A percentile compares a stretch with the other conserved stretches of the same genome.
Conservation (phyloP, 2,888 invertebrate species). For the Chironomus tentans region DNA sequence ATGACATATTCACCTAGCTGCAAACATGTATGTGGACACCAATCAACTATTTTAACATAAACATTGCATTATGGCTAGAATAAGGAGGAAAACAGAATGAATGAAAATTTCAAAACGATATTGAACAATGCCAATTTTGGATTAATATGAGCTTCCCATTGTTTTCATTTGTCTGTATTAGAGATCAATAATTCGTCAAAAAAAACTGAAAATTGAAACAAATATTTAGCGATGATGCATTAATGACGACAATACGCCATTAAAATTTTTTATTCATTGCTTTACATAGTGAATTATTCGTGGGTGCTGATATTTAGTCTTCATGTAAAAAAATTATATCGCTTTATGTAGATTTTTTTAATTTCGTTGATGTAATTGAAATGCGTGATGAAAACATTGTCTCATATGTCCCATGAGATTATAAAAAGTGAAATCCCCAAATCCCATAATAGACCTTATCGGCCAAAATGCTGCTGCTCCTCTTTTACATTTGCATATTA, state of each 20-base stretch:
- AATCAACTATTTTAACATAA: too few relatives aligned
- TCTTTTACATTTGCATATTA: background rate
- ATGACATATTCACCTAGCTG: background rate
- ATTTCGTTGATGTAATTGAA: background rate
- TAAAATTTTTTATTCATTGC: background rate
- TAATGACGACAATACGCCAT: background rate
- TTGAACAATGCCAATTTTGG: background rate
- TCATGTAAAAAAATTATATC: background rate
- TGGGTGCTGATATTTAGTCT: background rate
- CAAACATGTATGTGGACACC: too few relatives aligned
- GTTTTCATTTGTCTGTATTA: background rate
- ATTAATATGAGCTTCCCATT: background rate
- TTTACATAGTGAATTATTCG: background rate
- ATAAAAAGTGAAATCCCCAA: background rate
- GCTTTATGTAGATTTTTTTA: background rate
- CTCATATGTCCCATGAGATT: background rate
- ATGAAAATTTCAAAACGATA: background rate
- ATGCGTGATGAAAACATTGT: background rate
- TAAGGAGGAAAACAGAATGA: background rate
- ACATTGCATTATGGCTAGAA: too few relatives aligned
- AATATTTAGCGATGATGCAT: background rate
- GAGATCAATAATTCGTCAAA: background rate
- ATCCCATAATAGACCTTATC: background rate
- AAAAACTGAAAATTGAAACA: background rate
- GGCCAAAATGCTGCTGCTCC: background rate